phyloP scores from a whole-genome alignment of 2,113 vertebrate species.

The Mustela lutreola region DNA sequence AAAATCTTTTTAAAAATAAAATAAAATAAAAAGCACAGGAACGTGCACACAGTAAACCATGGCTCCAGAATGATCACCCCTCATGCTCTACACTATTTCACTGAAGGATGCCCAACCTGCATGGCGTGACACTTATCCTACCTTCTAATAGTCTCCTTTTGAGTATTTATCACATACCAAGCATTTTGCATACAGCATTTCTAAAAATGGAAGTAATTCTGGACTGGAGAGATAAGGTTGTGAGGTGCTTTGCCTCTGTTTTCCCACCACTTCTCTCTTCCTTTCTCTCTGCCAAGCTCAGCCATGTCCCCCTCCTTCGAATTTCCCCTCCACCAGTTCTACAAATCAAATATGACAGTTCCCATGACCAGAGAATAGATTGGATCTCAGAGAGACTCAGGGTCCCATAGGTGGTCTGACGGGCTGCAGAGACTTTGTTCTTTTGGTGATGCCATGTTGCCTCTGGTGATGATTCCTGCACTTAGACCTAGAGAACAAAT shows the following conservation, averaged over 20 bases:
- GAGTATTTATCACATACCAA: background rate
- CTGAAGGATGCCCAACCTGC: background rate
- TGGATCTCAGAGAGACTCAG: background rate
- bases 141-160: background rate
- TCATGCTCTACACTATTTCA: background rate
- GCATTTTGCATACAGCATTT: background rate
- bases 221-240: background rate
- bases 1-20: too few species aligned
- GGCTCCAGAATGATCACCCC: background rate
- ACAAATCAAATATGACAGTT: background rate
- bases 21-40: background rate
- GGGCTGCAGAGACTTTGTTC: background rate
- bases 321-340: background rate
- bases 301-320: accelerated
- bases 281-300: background rate
- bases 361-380: background rate
- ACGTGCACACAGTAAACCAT: background rate
- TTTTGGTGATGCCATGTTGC: background rate
- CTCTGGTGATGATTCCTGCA: background rate
- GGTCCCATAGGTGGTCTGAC: background rate
- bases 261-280: background rate
- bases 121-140: accelerated
- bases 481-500: background rate
- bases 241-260: background rate
- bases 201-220: background rate